Evolutionary conservation across 1,140 invertebrate genomes (phyloP).

Genomic region (Euura saliciscinereae): DNA sequence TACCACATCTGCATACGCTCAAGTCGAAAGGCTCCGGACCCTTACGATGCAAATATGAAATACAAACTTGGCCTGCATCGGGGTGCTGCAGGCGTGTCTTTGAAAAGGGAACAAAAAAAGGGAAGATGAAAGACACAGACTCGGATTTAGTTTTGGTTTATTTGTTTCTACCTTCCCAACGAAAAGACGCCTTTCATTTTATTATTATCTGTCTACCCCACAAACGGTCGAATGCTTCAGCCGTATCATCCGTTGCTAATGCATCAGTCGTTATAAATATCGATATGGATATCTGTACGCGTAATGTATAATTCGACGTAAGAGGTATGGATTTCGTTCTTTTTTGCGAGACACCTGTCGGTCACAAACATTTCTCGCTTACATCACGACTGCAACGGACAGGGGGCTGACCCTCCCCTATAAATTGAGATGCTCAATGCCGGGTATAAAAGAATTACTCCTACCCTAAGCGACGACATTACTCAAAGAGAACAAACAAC

Average conservation of each 20-base stretch:
- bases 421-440: neutral
- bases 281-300: neutral
- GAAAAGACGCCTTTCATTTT: neutral
- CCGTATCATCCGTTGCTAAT: neutral
- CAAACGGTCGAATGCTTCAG: neutral
- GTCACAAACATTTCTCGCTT: neutral
- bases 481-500: neutral
- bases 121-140: no score
- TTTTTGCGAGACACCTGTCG: conserved; percentile 1
- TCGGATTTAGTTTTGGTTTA: neutral
- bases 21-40: conserved; percentile 5
- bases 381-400: neutral
- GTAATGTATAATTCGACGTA: no score
- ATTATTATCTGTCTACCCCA: no score
- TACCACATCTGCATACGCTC: neutral
- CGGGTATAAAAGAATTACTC: neutral
- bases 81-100: neutral
- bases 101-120: neutral
- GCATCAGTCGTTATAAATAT: neutral
- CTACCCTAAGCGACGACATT: neutral
- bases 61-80: neutral
- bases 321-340: neutral
- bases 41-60: conserved; percentile 6
- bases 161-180: neutral
- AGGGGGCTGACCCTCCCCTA: neutral